Conservation (phyloP, 2,113 vertebrate genomes). For the Epinephelus cyanopodus region DNA sequence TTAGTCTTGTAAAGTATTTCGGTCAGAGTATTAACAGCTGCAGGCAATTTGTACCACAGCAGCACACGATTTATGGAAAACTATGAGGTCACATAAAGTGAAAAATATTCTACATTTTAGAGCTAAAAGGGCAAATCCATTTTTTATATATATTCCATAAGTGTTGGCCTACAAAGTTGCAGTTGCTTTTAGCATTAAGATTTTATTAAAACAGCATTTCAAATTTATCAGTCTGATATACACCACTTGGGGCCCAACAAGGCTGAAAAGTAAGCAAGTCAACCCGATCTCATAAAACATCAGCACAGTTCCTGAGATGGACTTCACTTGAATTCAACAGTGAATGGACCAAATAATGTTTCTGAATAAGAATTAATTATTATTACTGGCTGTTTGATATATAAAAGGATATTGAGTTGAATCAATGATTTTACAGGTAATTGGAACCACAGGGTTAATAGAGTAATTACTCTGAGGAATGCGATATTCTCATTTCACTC, state of each 20-base stretch:
- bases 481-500: not conserved
- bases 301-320: slow-evolving; percentile 1
- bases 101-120: not conserved
- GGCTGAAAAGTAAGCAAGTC: not conserved
- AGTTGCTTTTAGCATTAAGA: slow-evolving; percentile 54
- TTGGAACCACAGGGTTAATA: not conserved
- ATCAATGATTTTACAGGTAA: not conserved
- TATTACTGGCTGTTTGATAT: not conserved
- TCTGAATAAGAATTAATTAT: not conserved
- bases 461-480: not conserved
- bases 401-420: not conserved
- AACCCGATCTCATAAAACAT: not conserved
- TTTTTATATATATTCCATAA: not conserved
- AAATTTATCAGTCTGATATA: slow-evolving; percentile 30
- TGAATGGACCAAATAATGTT: not conserved
- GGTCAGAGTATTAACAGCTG: not conserved
- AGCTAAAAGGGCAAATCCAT: slow-evolving; percentile 17
- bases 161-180: not conserved
- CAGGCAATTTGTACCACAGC: slow-evolving; percentile 3
- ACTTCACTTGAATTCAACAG: not conserved
- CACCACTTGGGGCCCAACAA: not conserved
- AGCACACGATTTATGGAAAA: slow-evolving; percentile 1
- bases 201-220: slow-evolving; percentile 33
- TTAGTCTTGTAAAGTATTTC: slow-evolving; percentile 17
- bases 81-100: slow-evolving; percentile 1